Base-by-base conservation (phyloP, 2,797 vertebrate species). In the Hypotaenidia okinawae region DNA sequence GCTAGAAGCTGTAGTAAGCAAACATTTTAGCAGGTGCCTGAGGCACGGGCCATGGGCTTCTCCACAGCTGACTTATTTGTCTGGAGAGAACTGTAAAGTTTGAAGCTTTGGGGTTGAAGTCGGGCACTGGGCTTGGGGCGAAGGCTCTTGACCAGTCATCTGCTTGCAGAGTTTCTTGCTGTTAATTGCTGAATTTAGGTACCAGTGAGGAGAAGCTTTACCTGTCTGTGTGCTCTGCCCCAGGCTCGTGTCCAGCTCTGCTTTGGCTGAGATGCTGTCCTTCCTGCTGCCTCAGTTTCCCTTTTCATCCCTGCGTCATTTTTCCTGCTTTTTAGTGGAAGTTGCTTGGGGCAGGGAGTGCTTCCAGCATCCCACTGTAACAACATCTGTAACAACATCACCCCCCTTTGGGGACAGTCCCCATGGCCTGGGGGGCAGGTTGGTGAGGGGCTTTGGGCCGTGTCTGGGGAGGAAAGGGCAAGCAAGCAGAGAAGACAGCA, bases 271-370 rank as follows among this genome's bases (percentile, higher is more conserved):
- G 13, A 6, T 5, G 3, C 7, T 49, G 23, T 37, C 11, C 1
- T 67, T 51, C 52, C 21, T 9, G 30, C 58, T 95, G 89, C 92
- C 89, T 89, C 89, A 45, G 74, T 92, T 96, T 89, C 70, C 70
- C 76, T 19, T 37, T 88, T 63, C n/a, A 73, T 16, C 37, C 24
- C 4, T 30, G 41, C 12, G 16, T 32, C 1, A 0, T 24, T 84
- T 84, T 70, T 63, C 47, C 24, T 18, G 24, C 0, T 0, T 37
- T 84, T 14, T 16, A 39, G 55, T 8, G 21, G 43, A 10, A 35
- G 11, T n/a, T 30, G 33, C 67, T 66, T 2, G 1, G 43, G 64
- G 11, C 63, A 79, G 85, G 24, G 79, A 23, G 37, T 37, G 23
- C 6, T 3, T 32, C 55, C 28, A 0, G 3, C 32, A n/a, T 16